Evolutionary conservation across 2,113 vertebrate genomes (phyloP).

Genomic region (Esox niger): DNA sequence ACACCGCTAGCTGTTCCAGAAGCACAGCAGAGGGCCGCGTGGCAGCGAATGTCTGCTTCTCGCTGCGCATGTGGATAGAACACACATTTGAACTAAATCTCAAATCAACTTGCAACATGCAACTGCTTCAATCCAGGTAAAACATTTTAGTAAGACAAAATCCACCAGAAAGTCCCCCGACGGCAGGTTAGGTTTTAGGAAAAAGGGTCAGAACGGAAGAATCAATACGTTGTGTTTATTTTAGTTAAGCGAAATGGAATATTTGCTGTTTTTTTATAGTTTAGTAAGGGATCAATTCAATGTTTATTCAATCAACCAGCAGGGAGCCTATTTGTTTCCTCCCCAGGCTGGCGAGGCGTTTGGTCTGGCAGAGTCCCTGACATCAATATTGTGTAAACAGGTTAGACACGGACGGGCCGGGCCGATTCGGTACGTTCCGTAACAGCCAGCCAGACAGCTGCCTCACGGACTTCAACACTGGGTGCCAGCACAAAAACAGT

Average conservation of each 20-base stretch:
- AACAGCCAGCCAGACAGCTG: background rate
- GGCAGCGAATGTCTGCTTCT: slow-evolving; percentile 82
- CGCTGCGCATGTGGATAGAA: background rate
- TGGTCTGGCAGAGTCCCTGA: slow-evolving; percentile 20
- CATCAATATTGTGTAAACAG: slow-evolving; percentile 16
- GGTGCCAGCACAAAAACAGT: too few species aligned
- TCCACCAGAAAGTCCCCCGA: background rate
- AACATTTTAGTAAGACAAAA: background rate
- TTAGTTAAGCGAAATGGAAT: background rate
- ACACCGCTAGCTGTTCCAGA: slow-evolving; percentile 90
- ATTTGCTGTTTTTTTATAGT: slow-evolving; percentile 37
- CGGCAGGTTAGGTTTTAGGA: background rate
- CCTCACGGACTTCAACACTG: too few species aligned
- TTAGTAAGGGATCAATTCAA: slow-evolving; percentile 51
- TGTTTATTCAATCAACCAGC: slow-evolving; percentile 59
- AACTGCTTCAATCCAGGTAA: background rate
- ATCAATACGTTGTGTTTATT: slow-evolving; percentile 47
- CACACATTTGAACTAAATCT: background rate
- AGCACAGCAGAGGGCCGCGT: slow-evolving; percentile 87
- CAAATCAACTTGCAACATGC: background rate
- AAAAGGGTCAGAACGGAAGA: background rate
- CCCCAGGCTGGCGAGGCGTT: slow-evolving; percentile 2
- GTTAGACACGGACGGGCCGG: background rate
- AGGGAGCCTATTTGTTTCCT: slow-evolving; percentile 19
- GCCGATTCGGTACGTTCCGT: too few species aligned